Evolutionary conservation across 35 echinoderm and acorn worm species (phyloP), one percentile per base, ranked within the genome.

Genomic region (Eucidaris tribuloides): DNA sequence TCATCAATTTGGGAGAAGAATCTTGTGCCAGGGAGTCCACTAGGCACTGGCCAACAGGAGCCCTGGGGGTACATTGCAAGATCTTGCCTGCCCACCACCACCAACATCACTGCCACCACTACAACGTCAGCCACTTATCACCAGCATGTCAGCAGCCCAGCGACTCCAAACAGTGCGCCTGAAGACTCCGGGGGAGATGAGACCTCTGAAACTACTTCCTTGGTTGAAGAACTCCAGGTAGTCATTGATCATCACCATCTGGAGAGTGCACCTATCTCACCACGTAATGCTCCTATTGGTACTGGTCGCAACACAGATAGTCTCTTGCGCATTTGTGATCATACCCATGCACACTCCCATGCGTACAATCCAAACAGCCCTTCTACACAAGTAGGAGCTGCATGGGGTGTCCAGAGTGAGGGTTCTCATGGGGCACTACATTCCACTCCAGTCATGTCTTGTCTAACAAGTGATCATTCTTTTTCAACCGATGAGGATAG

Each of bases 1-100:
- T 71, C 87, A 68, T 59, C 59, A 40, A 85, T 89, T 27, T 90
- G 92, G 92, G 81, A 94, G 87, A 89, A 89, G 48, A 88, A 94
- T 84, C 63, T 94, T 94, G 74, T 77, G 49, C 87, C 65, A 65
- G 86, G 77, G 74, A 92, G 74, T 92, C 92, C 82, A 80, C 52
- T 25, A 46, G 77, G 65, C 82, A 60, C 13, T 90, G 83, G 81
- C 82, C 46, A 78, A 74, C 44, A 89, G 87, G 87, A 80, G 81
- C 87, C 87, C 79, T 89, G 87, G 87, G 62, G 62, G 42, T 61
- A 89, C 62, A 71, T 52, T 74, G 87, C 87, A 89, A 89, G 87
- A 80, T 89, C 87, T 80, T 89, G 87, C 81, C 87, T 66, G 45
- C 87, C 81, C 71, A 65, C 87, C 52, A 62, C 87, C 72, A 84